phyloP scores from a whole-genome alignment of 2,797 vertebrate genomes.

The Aulostomus chinensis region DNA sequence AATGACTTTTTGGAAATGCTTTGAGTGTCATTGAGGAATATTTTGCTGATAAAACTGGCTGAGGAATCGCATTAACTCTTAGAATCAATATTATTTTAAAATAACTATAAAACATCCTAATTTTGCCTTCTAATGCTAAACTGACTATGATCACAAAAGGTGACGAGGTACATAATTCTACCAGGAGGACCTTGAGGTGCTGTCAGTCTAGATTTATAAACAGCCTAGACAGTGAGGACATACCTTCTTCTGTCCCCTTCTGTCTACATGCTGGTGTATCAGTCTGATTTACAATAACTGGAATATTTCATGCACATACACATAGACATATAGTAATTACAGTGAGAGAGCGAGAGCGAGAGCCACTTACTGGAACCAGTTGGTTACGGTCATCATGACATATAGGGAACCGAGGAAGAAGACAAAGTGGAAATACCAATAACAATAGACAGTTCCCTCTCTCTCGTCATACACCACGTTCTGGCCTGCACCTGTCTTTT shows the following conservation, averaged over 20 bases:
- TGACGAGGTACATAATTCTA: too few relatives aligned
- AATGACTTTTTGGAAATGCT: too few relatives aligned
- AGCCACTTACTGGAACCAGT: slow-evolving; percentile 96
- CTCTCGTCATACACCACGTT: slow-evolving; percentile 90
- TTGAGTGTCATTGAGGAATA: too few relatives aligned
- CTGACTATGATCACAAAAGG: too few relatives aligned
- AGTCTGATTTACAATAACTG: neutral
- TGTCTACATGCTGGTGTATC: neutral
- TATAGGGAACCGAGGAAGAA: slow-evolving; percentile 97
- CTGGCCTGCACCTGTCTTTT: slow-evolving; percentile 81
- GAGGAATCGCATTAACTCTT: too few relatives aligned
- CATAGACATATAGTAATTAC: neutral
- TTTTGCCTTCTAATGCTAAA: too few relatives aligned
- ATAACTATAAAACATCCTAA: too few relatives aligned
- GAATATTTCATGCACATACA: neutral
- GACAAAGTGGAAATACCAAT: slow-evolving; percentile 92
- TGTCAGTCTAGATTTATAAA: neutral
- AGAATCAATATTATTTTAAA: too few relatives aligned
- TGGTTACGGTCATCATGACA: slow-evolving; percentile 98
- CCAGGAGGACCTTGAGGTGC: neutral
- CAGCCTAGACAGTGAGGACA: neutral
- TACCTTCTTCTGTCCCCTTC: neutral
- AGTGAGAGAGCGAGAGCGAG: too few relatives aligned
- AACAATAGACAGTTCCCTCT: slow-evolving; percentile 88
- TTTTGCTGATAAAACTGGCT: too few relatives aligned